Conservation (phyloP, 2,113 vertebrate genomes). For the Petrocephalus zakoni region DNA sequence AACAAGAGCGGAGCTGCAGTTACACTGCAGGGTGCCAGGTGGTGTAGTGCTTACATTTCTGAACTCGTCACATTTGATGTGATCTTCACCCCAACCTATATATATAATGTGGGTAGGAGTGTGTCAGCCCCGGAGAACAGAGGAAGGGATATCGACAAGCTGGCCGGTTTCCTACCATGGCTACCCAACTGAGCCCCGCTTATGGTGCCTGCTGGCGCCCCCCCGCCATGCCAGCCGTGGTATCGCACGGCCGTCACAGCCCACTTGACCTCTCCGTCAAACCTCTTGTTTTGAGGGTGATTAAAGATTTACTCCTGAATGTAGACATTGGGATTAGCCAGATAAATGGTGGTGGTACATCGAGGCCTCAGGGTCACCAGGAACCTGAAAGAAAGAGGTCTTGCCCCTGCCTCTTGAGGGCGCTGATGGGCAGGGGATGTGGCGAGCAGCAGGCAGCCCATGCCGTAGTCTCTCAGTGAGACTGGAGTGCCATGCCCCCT, state of each 20-base stretch:
- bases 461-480: background rate
- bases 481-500: background rate
- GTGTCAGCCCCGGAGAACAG: background rate
- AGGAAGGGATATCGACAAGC: background rate
- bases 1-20: background rate
- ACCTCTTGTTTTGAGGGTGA: slow-evolving; percentile 66
- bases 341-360: slow-evolving; percentile 63
- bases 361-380: slow-evolving; percentile 47
- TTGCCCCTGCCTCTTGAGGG: background rate
- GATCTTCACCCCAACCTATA: background rate
- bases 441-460: background rate
- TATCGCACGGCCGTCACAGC: background rate
- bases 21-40: background rate
- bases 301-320: slow-evolving; percentile 62
- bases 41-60: background rate
- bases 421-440: slow-evolving; percentile 20
- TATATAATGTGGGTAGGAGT: background rate
- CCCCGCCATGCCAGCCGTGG: background rate
- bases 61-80: background rate
- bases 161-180: slow-evolving; percentile 1
- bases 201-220: background rate
- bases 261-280: slow-evolving; percentile 36
- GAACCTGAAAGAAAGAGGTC: slow-evolving; percentile 54
- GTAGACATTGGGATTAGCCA: slow-evolving; percentile 69
- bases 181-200: no score